A percentile compares a stretch with the other conserved stretches of the same genome.
Evolutionary conservation across 2,113 vertebrate species (phyloP).

Genomic region (Cisticola juncidis): DNA sequence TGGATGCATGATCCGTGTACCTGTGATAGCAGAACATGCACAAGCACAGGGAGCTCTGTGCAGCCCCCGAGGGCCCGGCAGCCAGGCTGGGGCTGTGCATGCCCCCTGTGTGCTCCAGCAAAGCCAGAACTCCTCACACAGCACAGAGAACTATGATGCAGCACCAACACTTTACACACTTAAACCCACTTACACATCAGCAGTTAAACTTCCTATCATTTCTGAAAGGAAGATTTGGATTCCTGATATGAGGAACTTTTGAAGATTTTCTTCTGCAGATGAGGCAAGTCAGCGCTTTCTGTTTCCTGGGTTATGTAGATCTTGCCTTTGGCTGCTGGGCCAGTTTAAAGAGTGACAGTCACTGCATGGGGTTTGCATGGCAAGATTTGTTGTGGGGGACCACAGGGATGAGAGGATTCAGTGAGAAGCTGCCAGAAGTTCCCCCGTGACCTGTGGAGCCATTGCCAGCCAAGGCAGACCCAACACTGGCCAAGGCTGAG

Average conservation of each 20-base stretch:
- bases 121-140: not conserved
- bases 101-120: not conserved
- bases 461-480: rapidly evolving
- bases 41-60: not conserved
- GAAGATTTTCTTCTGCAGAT: not conserved
- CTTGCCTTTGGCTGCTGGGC: not conserved
- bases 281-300: not conserved
- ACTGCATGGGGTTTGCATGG: not conserved
- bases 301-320: not conserved
- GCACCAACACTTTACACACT: not conserved
- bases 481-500: not conserved
- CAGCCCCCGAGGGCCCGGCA: not conserved
- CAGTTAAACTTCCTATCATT: not conserved
- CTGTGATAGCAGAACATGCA: not conserved
- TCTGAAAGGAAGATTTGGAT: not conserved
- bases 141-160: not conserved
- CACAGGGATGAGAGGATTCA: not conserved
- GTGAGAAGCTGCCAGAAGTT: not conserved
- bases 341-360: not conserved
- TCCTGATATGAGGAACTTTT: not conserved
- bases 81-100: not conserved
- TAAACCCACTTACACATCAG: not conserved
- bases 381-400: not conserved
- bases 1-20: not conserved
- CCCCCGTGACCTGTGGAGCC: rapidly evolving